Conservation (phyloP, 1,140 invertebrate genomes). For the Oncopodura yosiiana region DNA sequence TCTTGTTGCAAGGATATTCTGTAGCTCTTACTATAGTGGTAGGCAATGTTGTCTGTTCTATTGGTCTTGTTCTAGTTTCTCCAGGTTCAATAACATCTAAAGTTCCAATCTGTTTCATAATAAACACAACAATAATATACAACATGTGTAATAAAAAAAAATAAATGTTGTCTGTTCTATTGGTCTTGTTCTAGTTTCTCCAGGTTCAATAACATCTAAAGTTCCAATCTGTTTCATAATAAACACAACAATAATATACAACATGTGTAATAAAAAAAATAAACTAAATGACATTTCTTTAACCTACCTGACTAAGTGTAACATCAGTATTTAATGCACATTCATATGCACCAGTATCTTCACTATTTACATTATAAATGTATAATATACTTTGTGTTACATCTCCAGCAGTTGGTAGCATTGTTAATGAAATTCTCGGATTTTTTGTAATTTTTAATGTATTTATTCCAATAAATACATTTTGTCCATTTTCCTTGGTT, state of each 20-base stretch:
- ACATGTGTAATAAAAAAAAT: neutral
- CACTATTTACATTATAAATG: conserved; percentile 6
- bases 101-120: conserved; percentile 17
- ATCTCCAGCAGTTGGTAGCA: conserved; percentile 11
- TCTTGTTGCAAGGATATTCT: too few species aligned
- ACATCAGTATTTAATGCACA: conserved; percentile 10
- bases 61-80: neutral
- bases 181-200: neutral
- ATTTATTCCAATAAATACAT: conserved; percentile 10
- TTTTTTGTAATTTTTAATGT: conserved; percentile 16
- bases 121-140: neutral
- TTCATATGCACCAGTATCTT: conserved; percentile 12
- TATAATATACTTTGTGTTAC: conserved; percentile 19
- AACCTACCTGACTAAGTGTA: conserved; percentile 10
- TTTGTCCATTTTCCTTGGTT: neutral
- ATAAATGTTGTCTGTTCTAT: too few species aligned
- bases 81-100: neutral
- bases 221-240: conserved; percentile 19
- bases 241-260: neutral
- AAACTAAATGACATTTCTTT: neutral
- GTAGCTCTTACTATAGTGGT: too few species aligned
- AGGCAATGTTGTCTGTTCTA: too few species aligned
- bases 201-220: neutral
- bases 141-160: neutral
- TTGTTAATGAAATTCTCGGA: conserved; percentile 11